Conservation (phyloP, 2,797 vertebrate genomes). For the Oryzias sinensis region DNA sequence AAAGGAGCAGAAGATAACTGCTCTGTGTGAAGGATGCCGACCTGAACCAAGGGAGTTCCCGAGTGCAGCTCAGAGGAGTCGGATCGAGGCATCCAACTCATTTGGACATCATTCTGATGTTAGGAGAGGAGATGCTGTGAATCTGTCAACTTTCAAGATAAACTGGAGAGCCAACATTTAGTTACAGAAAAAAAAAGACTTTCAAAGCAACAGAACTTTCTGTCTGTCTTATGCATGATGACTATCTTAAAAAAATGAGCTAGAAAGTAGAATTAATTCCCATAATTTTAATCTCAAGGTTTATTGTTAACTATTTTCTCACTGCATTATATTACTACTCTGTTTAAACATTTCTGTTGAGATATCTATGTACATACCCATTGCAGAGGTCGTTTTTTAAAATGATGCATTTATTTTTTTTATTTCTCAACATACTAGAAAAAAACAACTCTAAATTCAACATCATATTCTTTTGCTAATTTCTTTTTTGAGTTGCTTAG, state of each 20-base stretch:
- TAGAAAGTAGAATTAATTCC: slow-evolving; percentile 12
- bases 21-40: slow-evolving; percentile 39
- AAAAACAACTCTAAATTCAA: slow-evolving; percentile 6
- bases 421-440: slow-evolving; percentile 2
- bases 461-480: slow-evolving; percentile 48
- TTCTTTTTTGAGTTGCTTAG: slow-evolving; percentile 52
- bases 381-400: no score
- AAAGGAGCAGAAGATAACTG: slow-evolving; percentile 35
- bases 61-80: slow-evolving; percentile 32
- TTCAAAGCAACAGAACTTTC: slow-evolving; percentile 19
- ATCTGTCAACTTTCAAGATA: slow-evolving; percentile 33
- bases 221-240: slow-evolving; percentile 25
- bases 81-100: slow-evolving; percentile 21
- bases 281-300: slow-evolving; percentile 8
- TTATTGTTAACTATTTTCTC: slow-evolving; percentile 14
- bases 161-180: slow-evolving; percentile 28
- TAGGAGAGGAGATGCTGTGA: slow-evolving; percentile 17
- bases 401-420: not conserved
- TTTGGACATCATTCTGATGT: slow-evolving; percentile 33
- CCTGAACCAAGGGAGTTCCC: slow-evolving; percentile 26
- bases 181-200: slow-evolving; percentile 25
- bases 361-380: no score
- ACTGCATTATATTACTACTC: no score
- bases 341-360: no score
- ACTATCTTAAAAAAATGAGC: not conserved